Evolutionary conservation across 1,140 invertebrate species (phyloP), one percentile per base, ranked within the genome.

Genomic region (Holotrichia oblita): DNA sequence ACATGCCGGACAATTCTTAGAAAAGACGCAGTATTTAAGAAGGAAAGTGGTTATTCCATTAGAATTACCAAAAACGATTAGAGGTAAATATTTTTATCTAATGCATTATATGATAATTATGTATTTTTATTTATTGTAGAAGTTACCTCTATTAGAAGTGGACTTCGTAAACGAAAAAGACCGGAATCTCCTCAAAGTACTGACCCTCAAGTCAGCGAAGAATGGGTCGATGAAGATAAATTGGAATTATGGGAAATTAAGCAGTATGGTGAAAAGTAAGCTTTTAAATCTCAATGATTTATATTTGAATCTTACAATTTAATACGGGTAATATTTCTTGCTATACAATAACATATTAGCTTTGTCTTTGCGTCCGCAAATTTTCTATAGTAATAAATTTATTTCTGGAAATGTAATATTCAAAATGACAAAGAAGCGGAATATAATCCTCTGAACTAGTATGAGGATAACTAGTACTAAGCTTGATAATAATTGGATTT

Each of bases 191-290:
- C 96, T 0, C 94, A 96, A 85, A 95, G 94, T 80, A 96, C 93
- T 8, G 95, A 97, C 83, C 96, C 96, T 0, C 94, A 96, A 88
- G 94, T 97, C 7, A 93, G 93, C 6, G 97, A 99, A 87, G 94
- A 96, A 84, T 99, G 98, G 97, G 94, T 98, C 0, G 95, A 98
- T 79, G 98, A 99, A 87, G 96, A 98, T 83, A 96, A 97, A 84
- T 87, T 99, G 22, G 97, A 99, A 86, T 85, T 99, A 0, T 99
- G 97, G 97, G 97, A 99, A 88, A 98, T 99, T 55, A 96, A 96
- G 84, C 94, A 96, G 81, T 99, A 98, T 87, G 96, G 96, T 41
- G 97, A 99, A 86, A 95, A 94, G 89, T 90, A 91, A 77, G 89
- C 41, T 34, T 64, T 55, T 44, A 14, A 10, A 20, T 76, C 2